Base-by-base conservation (phyloP, 2,888 invertebrate species). In the Uropetala carovei region DNA sequence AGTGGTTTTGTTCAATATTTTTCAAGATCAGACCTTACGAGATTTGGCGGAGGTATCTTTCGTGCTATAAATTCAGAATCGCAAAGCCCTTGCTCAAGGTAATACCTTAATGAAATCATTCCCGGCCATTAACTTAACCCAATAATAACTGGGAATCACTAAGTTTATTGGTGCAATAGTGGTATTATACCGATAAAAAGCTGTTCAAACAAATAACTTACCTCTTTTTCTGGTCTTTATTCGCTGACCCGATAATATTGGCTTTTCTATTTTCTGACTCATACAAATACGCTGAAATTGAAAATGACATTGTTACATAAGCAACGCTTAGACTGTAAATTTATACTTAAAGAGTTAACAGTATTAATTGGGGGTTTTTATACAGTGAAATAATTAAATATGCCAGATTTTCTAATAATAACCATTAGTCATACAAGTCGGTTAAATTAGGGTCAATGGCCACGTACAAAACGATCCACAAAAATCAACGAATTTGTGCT, bases 221-320 rank as follows among this genome's bases (percentile, higher is more conserved):
- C 98, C 98, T 99, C 99, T 99, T 98, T 99, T 99, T 98, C 99
- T 98, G 98, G 99, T 99, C 98, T 99, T 99, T 97, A 99, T 99
- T 97, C 99, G 99, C 97, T 99, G 99, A 98, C 99, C 99, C 97
- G 99, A 99, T 97, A 99, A 97, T 97, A 99, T 98, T 97, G 99
- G 99, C 98, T 99, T 99, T 98, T 99, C 99, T 97, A 97, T 98
- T 98, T 99, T 99, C 97, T 99, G 99, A 99, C 98, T 99, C 99
- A 99, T 99, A 99, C 98, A 99, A 99, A 97, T 97, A 97, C 97
- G 97, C 97, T 97, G 95, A 95, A 93, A 94, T 14, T 81, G 5
- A 92, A 8, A 82, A 27, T 18, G 56, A 75, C 43, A 92, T 57
- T 14, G 27, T 43, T 81, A 83, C 18, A 68, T 22, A 82, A 60